Evolutionary conservation across 2,888 invertebrate species (phyloP), one percentile per base, ranked within the genome.

Genomic region (Dynastes maya): DNA sequence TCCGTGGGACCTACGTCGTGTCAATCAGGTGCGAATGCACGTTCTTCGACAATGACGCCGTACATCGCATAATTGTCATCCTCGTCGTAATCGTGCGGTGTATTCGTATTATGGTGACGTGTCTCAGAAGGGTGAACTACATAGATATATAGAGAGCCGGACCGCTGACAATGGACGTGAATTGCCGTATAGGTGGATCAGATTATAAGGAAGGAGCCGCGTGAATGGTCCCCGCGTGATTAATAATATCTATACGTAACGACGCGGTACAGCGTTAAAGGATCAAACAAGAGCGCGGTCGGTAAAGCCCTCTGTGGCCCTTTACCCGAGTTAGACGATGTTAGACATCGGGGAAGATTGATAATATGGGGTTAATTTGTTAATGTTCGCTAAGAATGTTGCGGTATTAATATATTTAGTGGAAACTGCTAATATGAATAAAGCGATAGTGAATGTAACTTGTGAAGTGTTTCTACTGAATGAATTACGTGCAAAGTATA

Each of bases 1-100:
- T 22, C 22, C 6, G 22, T 45, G 55, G 27, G 55, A 58, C 27
- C 55, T 58, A 22, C 22, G 27, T 58, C 22, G 22, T 22, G 55
- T 58, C 55, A 58, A 58, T 58, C 55, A 58, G 55, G 55, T 58
- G 55, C 55, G 22, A 58, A 58, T 58, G 55, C 55, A 58, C 22
- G 55, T 22, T 16, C 8, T 8, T 58, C 55, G n/a, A 22, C 55
- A 8, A 22, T 45, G 27, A 8, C 8, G 22, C 2, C 16, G 5
- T 22, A 9, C 22, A 9, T 8, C 55, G 55, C 55, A 58, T 58
- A 58, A 58, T 58, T 58, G 16, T 58, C 55, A 22, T 45, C 45
- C 9, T 45, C 45, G 45, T 11, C 45, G 2, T 45, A 45, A 11
- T 45, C 45, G 45, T 8, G 55, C 8, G 55, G 1, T 8, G 55